These are phyloP conservation scores for Dryadula phaetusa DNA, from an alignment of 2,888 invertebrate genomes.

Conservation along the genomic window DNA sequence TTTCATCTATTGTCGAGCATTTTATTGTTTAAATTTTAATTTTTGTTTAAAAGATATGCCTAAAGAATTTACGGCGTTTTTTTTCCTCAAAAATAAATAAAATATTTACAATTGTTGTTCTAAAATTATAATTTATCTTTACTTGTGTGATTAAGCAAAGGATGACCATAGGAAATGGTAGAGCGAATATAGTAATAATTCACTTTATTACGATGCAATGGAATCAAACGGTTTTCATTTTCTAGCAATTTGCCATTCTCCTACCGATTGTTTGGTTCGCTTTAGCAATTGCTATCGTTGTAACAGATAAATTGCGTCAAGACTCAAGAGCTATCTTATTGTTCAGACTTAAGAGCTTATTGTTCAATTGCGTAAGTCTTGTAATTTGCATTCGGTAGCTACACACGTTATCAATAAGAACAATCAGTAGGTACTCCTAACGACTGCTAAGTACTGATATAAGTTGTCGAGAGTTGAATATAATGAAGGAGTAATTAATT, in stretches of 20 bases:
- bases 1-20: background rate
- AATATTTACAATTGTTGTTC: no score
- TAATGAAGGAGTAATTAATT: background rate
- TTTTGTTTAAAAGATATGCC: no score
- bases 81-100: no score
- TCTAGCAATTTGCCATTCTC: background rate
- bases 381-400: constrained; percentile 35
- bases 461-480: constrained; percentile 9
- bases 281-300: constrained; percentile 10
- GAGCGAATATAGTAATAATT: background rate
- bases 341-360: constrained; percentile 13
- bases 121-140: no score
- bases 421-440: constrained; percentile 27
- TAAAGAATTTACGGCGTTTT: no score
- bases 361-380: constrained; percentile 22
- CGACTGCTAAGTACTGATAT: constrained; percentile 27
- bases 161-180: background rate
- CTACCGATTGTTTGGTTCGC: background rate
- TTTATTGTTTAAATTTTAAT: background rate
- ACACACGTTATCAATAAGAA: constrained; percentile 33
- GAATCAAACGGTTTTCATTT: background rate
- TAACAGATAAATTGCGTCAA: constrained; percentile 25
- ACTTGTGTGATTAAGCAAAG: no score
- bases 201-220: background rate
- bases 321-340: constrained; percentile 26